Evolutionary conservation across 37 sponge, comb jelly and placozoan species (phyloP).

Genomic region (Oopsacas minuta): DNA sequence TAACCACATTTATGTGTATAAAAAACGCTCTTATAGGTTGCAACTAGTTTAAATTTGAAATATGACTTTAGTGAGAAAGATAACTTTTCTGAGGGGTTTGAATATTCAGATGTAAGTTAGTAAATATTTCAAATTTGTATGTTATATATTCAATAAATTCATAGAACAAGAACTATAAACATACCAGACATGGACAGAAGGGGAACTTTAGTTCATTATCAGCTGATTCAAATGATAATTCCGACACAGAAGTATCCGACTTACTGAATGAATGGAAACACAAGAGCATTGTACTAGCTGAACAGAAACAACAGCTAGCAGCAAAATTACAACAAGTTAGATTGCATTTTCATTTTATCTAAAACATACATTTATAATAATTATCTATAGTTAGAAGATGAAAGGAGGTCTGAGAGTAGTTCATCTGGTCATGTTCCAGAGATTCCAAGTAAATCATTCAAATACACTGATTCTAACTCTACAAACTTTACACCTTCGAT

Average conservation of each 20-base stretch:
- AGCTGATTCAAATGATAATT: not conserved
- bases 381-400: not conserved
- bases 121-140: too few relatives aligned
- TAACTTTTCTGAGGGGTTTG: too few relatives aligned
- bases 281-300: not conserved
- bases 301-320: not conserved
- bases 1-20: too few relatives aligned
- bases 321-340: not conserved
- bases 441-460: too few relatives aligned
- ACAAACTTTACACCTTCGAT: not conserved
- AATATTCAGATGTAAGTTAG: too few relatives aligned
- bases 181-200: too few relatives aligned
- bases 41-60: not conserved
- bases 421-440: not conserved
- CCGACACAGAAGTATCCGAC: not conserved
- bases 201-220: not conserved
- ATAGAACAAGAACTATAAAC: too few relatives aligned
- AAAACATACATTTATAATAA: not conserved
- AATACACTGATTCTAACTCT: not conserved
- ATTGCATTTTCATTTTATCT: not conserved
- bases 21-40: too few relatives aligned
- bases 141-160: too few relatives aligned
- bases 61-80: too few relatives aligned
- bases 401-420: not conserved
- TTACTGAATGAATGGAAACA: not conserved